Percentiles rank a stretch among this genome's conserved stretches.
phyloP scores from a whole-genome alignment of 2,113 vertebrate species.

The Sorex araneus region DNA sequence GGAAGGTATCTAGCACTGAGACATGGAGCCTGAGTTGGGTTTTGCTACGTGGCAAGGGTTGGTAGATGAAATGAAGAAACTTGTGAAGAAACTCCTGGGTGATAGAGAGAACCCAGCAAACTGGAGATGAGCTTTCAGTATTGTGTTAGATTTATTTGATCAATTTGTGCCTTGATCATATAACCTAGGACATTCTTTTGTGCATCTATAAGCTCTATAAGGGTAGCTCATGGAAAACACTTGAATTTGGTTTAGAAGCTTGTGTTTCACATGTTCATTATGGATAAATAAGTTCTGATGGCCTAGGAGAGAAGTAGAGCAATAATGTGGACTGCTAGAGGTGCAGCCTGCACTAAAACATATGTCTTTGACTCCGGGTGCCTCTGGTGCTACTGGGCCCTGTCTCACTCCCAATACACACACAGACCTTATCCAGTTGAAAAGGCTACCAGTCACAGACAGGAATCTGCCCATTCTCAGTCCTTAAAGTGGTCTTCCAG shows the following conservation, averaged over 20 bases:
- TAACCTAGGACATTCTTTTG: neutral
- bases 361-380: neutral
- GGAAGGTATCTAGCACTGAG: neutral
- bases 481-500: conserved; percentile 31
- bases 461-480: neutral
- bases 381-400: neutral
- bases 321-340: neutral
- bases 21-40: neutral
- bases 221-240: neutral
- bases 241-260: conserved; percentile 24
- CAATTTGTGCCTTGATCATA: neutral
- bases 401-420: neutral
- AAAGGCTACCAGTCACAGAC: neutral
- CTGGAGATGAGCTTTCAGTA: neutral
- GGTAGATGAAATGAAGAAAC: neutral
- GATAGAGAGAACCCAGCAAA: conserved; percentile 35
- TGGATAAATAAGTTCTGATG: neutral
- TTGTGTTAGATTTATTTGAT: conserved; percentile 25
- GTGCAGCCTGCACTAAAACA: neutral
- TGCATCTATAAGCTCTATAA: neutral
- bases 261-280: neutral
- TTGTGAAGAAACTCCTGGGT: neutral
- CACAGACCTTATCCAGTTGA: neutral
- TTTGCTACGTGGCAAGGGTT: neutral
- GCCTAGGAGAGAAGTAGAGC: neutral